Evolutionary conservation across 2,888 invertebrate species (phyloP).

Genomic region (Hydrotaea cyrtoneurina): DNA sequence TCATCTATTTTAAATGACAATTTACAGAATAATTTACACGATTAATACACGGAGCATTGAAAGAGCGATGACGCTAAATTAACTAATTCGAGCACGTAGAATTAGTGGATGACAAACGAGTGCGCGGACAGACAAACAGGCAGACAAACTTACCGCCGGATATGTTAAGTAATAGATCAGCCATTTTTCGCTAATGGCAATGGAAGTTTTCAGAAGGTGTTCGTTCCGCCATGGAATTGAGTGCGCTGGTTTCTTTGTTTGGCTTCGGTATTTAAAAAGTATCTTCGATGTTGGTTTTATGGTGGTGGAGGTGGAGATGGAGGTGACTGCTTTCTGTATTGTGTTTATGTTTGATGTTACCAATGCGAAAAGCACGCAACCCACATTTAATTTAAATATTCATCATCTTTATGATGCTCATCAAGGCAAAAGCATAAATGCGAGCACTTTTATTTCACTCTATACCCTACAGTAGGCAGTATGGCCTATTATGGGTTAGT

Average conservation of each 20-base stretch:
- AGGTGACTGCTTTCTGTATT: not conserved
- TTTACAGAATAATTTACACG: constrained; percentile 63
- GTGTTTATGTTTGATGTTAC: not conserved
- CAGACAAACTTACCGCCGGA: not conserved
- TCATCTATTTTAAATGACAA: constrained; percentile 67
- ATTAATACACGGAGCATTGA: constrained; percentile 52
- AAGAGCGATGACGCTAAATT: constrained; percentile 59
- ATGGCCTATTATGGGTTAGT: too few species aligned
- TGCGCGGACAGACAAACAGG: not conserved
- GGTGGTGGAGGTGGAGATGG: not conserved
- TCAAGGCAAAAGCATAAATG: not conserved
- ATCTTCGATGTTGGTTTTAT: not conserved
- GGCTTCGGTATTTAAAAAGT: not conserved
- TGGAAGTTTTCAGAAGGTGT: not conserved
- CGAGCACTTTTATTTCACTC: too few species aligned
- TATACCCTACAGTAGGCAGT: too few species aligned
- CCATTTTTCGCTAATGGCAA: constrained; percentile 23
- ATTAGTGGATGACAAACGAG: constrained; percentile 12
- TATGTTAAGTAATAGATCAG: constrained; percentile 38
- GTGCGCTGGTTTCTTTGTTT: not conserved
- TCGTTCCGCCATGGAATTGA: not conserved
- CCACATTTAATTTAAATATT: constrained; percentile 22
- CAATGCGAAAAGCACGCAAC: not conserved
- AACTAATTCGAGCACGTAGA: constrained; percentile 35
- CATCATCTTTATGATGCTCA: constrained; percentile 20